A percentile compares a stretch with the other conserved stretches of the same genome.
phyloP scores from a whole-genome alignment of 37 sponge, comb jelly and placozoan genomes.

The Halichondria panicea region DNA sequence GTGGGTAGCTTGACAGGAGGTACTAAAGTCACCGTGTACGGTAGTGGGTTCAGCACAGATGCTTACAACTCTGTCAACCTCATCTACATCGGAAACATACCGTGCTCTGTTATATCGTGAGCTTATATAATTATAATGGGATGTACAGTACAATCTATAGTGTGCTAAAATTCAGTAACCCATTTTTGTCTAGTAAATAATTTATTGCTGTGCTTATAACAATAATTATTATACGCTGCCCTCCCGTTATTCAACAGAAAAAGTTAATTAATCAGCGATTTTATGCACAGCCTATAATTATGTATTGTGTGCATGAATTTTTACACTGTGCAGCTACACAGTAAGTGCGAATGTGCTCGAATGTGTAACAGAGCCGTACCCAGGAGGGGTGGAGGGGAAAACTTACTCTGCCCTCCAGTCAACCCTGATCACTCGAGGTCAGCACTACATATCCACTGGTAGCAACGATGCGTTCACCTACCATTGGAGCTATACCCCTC shows the following conservation, averaged over 20 bases:
- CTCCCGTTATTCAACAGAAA: too few species aligned
- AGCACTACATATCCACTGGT: not conserved
- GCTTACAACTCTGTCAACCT: conserved; percentile 34
- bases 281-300: too few species aligned
- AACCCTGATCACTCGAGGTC: conserved; percentile 8
- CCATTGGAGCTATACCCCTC: conserved; percentile 42
- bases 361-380: conserved; percentile 50
- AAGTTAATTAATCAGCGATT: too few species aligned
- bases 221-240: not conserved
- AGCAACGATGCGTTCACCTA: conserved; percentile 2
- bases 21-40: conserved; percentile 47
- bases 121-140: not conserved
- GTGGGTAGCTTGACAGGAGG: conserved; percentile 73
- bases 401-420: not conserved
- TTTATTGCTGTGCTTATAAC: too few species aligned
- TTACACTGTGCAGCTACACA: conserved; percentile 36
- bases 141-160: not conserved
- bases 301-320: too few species aligned
- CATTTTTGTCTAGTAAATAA: not conserved
- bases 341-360: not conserved
- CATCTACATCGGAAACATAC: conserved; percentile 50
- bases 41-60: conserved; percentile 62
- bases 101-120: conserved; percentile 54
- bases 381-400: conserved; percentile 32
- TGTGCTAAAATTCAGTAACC: not conserved